Evolutionary conservation across 2,113 vertebrate genomes (phyloP).

Genomic region (Acinonyx jubatus): DNA sequence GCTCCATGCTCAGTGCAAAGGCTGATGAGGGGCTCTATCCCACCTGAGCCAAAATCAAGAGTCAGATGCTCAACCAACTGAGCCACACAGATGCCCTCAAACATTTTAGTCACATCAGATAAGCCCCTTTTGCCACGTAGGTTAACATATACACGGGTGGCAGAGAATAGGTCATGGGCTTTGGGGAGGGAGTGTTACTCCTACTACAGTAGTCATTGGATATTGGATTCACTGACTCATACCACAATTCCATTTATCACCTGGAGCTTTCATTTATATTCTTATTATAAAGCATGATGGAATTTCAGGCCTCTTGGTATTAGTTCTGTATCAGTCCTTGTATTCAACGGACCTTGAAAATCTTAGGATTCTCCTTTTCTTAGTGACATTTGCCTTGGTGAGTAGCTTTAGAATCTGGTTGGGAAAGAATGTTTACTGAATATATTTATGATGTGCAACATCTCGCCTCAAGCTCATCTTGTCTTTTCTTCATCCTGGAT

Average conservation of each 20-base stretch:
- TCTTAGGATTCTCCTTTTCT: not conserved
- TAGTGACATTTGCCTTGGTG: not conserved
- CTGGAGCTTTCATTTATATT: not conserved
- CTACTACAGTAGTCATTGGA: not conserved
- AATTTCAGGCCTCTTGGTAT: not conserved
- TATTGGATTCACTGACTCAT: not conserved
- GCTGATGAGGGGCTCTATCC: too few species aligned
- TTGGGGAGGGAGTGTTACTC: not conserved
- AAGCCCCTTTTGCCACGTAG: not conserved
- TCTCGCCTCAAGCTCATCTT: not conserved
- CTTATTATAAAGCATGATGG: not conserved
- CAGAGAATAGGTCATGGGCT: not conserved
- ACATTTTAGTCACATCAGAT: not conserved
- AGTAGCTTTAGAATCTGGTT: not conserved
- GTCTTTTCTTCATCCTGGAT: not conserved
- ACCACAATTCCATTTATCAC: not conserved
- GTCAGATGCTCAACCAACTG: not conserved
- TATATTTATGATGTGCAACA: not conserved
- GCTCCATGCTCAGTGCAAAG: too few species aligned
- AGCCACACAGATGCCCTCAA: too few species aligned
- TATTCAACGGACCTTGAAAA: not conserved
- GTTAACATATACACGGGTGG: too few species aligned
- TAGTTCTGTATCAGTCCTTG: not conserved
- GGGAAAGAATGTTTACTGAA: not conserved
- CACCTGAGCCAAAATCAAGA: too few species aligned